Evolutionary conservation across 2,797 vertebrate genomes (phyloP).

Genomic region (Euthynnus affinis): DNA sequence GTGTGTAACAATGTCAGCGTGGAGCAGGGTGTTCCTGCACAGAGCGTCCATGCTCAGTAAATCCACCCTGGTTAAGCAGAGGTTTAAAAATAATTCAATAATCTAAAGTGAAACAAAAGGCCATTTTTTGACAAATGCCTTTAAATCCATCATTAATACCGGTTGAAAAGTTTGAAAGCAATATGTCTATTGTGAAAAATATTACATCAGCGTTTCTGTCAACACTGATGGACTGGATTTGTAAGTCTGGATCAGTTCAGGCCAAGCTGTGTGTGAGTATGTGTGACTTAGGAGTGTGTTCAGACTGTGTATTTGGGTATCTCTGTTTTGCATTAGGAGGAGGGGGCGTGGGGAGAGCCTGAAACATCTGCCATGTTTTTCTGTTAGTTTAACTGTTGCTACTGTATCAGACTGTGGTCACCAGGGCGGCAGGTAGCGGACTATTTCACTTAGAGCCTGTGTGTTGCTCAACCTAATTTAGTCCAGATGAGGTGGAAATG

Average conservation of each 20-base stretch:
- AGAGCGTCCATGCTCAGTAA: background rate
- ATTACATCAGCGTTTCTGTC: conserved; percentile 38
- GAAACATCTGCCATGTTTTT: conserved; percentile 85
- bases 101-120: conserved; percentile 25
- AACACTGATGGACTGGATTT: conserved; percentile 51
- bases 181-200: conserved; percentile 24
- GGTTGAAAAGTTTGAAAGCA: conserved; percentile 37
- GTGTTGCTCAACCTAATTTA: conserved; percentile 83
- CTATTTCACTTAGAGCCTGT: conserved; percentile 79
- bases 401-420: conserved; percentile 85
- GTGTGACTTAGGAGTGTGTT: conserved; percentile 32
- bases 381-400: conserved; percentile 87
- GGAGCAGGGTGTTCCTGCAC: background rate
- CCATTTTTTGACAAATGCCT: conserved; percentile 18
- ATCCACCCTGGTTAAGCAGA: conserved; percentile 9
- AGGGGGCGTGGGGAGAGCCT: conserved; percentile 58
- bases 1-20: conserved; percentile 1
- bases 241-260: conserved; percentile 61
- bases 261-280: conserved; percentile 32
- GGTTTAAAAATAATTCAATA: conserved; percentile 26
- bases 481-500: conserved; percentile 86
- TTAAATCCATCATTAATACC: conserved; percentile 36
- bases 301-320: conserved; percentile 58
- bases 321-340: conserved; percentile 82
- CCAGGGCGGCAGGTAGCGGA: conserved; percentile 84